Conservation (phyloP, 2,797 vertebrate species). For the Tangara arthus region DNA sequence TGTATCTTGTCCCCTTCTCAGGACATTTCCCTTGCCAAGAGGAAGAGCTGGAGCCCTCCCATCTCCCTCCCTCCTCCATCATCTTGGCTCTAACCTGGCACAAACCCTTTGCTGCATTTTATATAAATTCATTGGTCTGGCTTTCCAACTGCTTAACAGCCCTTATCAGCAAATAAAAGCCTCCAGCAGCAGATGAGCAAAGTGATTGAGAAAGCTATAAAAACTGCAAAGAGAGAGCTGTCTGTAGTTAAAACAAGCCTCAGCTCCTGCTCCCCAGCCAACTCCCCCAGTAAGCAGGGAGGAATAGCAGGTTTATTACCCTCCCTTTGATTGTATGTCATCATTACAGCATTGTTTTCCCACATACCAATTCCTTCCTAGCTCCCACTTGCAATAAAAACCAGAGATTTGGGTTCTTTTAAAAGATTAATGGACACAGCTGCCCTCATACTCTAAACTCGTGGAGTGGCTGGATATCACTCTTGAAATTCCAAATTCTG, state of each 20-base stretch:
- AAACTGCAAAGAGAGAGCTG: constrained; percentile 36
- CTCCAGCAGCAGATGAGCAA: constrained; percentile 48
- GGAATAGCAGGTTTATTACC: constrained; percentile 52
- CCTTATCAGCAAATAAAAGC: constrained; percentile 69
- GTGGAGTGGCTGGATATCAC: neutral
- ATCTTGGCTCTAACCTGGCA: neutral
- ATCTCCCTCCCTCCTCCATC: neutral
- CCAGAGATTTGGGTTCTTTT: constrained; percentile 29
- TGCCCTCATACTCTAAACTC: neutral
- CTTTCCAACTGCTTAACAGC: constrained; percentile 59
- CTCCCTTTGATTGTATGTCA: constrained; percentile 60
- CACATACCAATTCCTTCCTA: constrained; percentile 37
- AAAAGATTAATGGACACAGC: constrained; percentile 49
- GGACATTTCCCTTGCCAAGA: neutral
- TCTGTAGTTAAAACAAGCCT: constrained; percentile 58
- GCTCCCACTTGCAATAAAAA: constrained; percentile 52
- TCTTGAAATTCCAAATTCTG: neutral
- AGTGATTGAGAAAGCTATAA: constrained; percentile 68
- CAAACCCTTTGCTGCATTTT: neutral
- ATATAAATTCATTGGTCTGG: constrained; percentile 36
- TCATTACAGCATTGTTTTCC: constrained; percentile 63
- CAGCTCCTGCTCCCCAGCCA: constrained; percentile 33
- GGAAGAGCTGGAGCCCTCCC: neutral
- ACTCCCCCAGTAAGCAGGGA: constrained; percentile 55
- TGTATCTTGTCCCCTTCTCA: neutral